phyloP scores from a whole-genome alignment of 2,113 vertebrate species.

The Delphinus delphis region DNA sequence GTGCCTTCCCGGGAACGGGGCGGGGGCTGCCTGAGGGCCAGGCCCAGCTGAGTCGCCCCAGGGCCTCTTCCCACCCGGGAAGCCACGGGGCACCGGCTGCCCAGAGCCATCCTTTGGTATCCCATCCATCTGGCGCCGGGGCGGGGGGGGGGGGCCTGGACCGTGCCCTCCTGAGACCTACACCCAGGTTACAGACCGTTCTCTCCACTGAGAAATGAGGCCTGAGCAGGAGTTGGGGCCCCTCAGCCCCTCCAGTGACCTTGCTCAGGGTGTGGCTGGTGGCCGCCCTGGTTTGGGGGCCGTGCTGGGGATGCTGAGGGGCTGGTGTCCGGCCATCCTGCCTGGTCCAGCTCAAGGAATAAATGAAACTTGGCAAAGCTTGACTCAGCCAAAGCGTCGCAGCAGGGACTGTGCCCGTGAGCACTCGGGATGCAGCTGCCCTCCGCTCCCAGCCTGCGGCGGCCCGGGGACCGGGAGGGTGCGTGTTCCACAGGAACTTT shows the following conservation, averaged over 20 bases:
- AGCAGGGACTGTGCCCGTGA: fast-evolving
- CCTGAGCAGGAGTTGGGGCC: fast-evolving
- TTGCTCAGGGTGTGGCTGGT: background rate
- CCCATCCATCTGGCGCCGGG: fast-evolving
- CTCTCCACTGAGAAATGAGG: background rate
- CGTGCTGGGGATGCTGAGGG: background rate
- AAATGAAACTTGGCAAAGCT: fast-evolving
- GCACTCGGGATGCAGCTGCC: fast-evolving
- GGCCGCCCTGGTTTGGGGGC: background rate
- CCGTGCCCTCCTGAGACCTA: background rate
- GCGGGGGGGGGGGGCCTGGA: too few relatives aligned
- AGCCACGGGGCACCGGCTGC: background rate
- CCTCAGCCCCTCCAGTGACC: fast-evolving
- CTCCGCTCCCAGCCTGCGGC: background rate
- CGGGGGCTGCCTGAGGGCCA: fast-evolving
- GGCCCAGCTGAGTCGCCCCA: too few relatives aligned
- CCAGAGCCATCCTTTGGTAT: background rate
- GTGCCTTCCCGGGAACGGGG: fast-evolving
- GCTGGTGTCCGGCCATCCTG: fast-evolving
- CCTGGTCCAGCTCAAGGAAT: background rate
- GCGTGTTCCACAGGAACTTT: fast-evolving
- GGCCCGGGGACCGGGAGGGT: fast-evolving
- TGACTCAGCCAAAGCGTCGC: fast-evolving
- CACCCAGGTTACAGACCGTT: fast-evolving
- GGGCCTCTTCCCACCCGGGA: too few relatives aligned